Base-by-base conservation (phyloP, 2,113 vertebrate genomes). In the Notothenia rossii region DNA sequence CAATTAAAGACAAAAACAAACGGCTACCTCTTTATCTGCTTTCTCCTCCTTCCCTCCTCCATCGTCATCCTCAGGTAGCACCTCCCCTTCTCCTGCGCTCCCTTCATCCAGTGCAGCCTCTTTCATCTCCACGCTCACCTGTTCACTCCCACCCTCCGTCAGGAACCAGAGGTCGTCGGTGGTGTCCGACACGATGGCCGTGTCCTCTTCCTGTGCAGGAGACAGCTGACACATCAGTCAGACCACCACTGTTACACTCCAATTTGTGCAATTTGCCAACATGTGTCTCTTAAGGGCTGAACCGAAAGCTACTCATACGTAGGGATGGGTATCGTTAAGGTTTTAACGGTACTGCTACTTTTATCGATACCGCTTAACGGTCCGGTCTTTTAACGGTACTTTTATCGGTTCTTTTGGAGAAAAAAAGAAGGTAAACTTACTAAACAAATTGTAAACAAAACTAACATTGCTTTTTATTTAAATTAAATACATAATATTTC, bases 91-190 rank as follows among this genome's bases (percentile, higher is more conserved):
- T 59, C 79, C 87, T 14, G 90, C 89, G 71, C 94, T 93, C 68
- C 93, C 92, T 66, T 94, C 94, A 75, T 96, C 96, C 82, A 95
- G 81, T 0, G 82, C 76, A 2, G 97, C 96, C 86, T 95, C 93
- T 91, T 96, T 97, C 94, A 95, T 94, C 56, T 95, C 96, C 77
- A 96, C 94, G 33, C 91, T 93, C 83, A 96, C 93, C 76, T 96
- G 97, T 68, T 99, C 98, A 2, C 96, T 93, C 18, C 94, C 96
- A 0, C 94, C 95, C 80, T 99, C 98, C 0, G 96, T 98, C 86
- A 98, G 94, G 93, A 98, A 97, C 96, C 97, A 98, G 70, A 98
- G 92, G 81, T 98, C 98, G 43, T 99, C 98, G 0, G 98, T 99
- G 72, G 97, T 97, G 90, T 99, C 98, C 0, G 98, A 99, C 84